Percentiles rank a stretch among this genome's conserved stretches.
These are phyloP conservation scores for Antigone vipio DNA, from an alignment of 2,113 vertebrate species.

Conservation along the genomic window DNA sequence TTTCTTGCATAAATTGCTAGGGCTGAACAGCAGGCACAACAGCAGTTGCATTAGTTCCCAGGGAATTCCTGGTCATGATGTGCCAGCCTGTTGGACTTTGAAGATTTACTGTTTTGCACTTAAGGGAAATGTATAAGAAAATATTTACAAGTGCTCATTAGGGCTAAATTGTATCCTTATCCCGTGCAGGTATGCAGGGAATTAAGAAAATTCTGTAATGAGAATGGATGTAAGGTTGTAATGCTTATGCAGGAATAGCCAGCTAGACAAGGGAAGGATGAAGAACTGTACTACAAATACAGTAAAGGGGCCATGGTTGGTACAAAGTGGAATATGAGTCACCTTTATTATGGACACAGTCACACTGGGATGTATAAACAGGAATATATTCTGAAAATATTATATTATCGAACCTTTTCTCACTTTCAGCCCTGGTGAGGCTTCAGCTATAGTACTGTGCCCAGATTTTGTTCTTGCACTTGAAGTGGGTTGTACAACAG, in stretches of 20 bases:
- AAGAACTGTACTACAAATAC: neutral
- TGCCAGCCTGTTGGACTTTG: slow-evolving; percentile 11
- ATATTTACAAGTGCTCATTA: slow-evolving; percentile 51
- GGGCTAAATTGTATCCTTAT: slow-evolving; percentile 36
- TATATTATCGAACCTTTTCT: neutral
- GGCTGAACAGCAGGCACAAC: slow-evolving; percentile 27
- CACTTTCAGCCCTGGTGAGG: neutral
- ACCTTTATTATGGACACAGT: neutral
- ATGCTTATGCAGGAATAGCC: neutral
- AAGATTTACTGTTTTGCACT: slow-evolving; percentile 34
- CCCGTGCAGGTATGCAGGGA: neutral
- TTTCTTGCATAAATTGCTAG: neutral
- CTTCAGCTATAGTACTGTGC: neutral
- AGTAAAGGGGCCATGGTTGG: neutral
- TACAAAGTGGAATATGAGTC: neutral
- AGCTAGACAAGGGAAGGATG: neutral
- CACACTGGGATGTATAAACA: neutral
- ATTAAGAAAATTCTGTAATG: slow-evolving; percentile 16
- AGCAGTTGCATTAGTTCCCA: neutral
- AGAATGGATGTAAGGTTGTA: slow-evolving; percentile 11
- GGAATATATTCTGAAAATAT: neutral
- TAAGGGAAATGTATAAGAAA: slow-evolving; percentile 30
- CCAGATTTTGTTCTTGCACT: neutral
- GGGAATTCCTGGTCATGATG: slow-evolving; percentile 37
- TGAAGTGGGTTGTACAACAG: neutral